Percentiles rank a stretch among this genome's conserved stretches.
Conservation (phyloP, 2,888 invertebrate genomes). For the Dasysyrphus tricinctus region DNA sequence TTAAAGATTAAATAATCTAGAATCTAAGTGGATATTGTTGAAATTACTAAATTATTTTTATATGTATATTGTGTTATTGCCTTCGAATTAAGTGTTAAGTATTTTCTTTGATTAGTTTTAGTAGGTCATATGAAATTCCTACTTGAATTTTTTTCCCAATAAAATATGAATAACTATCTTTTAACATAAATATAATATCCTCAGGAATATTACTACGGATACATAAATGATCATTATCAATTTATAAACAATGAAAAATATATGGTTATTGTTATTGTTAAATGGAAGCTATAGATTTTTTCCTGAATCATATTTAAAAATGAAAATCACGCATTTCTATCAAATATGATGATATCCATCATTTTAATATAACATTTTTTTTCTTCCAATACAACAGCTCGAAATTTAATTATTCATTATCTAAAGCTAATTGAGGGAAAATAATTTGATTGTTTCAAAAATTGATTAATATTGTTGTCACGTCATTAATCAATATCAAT, state of each 20-base stretch:
- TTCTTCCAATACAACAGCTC: no score
- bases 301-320: not conserved
- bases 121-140: not conserved
- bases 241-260: no score
- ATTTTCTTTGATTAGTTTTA: not conserved
- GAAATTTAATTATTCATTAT: not conserved
- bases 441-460: constrained; percentile 3
- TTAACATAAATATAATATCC: no score
- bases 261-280: not conserved
- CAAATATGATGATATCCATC: not conserved
- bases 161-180: no score
- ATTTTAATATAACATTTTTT: not conserved
- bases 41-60: not conserved
- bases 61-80: not conserved
- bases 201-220: no score
- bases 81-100: not conserved
- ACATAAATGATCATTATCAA: no score
- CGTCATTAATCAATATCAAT: constrained; percentile 5
- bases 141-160: no score
- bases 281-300: not conserved
- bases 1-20: not conserved
- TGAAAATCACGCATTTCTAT: not conserved
- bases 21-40: constrained; percentile 11
- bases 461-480: constrained; percentile 11
- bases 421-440: not conserved